Evolutionary conservation across 2,888 invertebrate genomes (phyloP).

Genomic region (Scaptomyza caliginosa): DNA sequence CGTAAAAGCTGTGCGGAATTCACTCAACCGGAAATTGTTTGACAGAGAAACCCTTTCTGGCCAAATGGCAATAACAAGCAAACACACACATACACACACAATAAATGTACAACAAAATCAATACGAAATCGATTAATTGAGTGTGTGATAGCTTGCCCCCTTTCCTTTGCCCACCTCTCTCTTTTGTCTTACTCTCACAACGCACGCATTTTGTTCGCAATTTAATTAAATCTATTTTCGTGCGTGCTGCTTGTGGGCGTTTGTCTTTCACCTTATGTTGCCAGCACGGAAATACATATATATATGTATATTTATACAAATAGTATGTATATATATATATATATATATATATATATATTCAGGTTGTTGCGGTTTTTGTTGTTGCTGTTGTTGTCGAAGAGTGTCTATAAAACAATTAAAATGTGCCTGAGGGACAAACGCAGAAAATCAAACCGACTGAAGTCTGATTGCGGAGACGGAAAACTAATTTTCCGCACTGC

Average conservation of each 20-base stretch:
- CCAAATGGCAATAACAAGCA: conserved; percentile 3
- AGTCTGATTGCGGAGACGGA: conserved; percentile 65
- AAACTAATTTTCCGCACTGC: conserved; percentile 81
- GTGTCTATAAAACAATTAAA: conserved; percentile 78
- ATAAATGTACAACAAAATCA: conserved; percentile 38
- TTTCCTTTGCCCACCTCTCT: neutral
- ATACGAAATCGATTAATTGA: conserved; percentile 73
- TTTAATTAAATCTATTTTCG: conserved; percentile 77
- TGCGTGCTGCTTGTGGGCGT: conserved; percentile 72
- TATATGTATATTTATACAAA: neutral
- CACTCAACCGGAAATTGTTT: conserved; percentile 57
- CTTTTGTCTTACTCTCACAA: neutral
- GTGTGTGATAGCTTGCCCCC: conserved; percentile 34
- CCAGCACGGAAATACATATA: conserved; percentile 3
- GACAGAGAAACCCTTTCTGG: conserved; percentile 52
- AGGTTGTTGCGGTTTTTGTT: neutral
- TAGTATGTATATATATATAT: neutral
- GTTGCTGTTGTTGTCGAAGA: conserved; percentile 18
- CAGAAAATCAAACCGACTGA: conserved; percentile 51
- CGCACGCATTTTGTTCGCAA: conserved; percentile 69
- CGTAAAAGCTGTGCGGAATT: conserved; percentile 40
- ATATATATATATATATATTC: conserved; percentile 3
- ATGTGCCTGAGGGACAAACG: conserved; percentile 52
- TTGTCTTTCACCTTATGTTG: conserved; percentile 57
- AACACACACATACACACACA: neutral